Evolutionary conservation across 1,140 invertebrate species (phyloP).

Genomic region (Metaphire vulgaris): DNA sequence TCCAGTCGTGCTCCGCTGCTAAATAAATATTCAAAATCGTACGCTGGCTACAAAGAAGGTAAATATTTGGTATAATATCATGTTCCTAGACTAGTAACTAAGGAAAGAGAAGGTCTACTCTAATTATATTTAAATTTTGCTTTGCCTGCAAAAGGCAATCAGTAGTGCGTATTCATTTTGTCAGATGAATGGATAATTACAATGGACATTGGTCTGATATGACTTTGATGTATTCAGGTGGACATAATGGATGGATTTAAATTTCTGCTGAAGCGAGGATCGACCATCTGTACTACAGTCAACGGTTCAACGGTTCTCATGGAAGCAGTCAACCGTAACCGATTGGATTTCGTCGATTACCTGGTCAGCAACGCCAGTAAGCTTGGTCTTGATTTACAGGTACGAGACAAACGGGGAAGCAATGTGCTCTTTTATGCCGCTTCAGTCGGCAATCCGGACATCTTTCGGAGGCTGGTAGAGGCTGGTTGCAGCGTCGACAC

Average conservation of each 20-base stretch:
- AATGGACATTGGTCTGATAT: too few relatives aligned
- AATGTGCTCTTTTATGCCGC: conserved; percentile 31
- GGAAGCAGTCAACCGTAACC: conserved; percentile 22
- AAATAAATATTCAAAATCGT: too few relatives aligned
- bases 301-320: conserved; percentile 21
- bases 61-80: too few relatives aligned
- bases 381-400: conserved; percentile 1
- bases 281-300: not conserved
- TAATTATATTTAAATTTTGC: too few relatives aligned
- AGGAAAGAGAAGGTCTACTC: too few relatives aligned
- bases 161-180: too few relatives aligned
- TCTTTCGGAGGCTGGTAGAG: conserved; percentile 14
- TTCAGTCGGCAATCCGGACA: conserved; percentile 12
- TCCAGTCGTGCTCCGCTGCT: too few relatives aligned
- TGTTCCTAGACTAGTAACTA: too few relatives aligned
- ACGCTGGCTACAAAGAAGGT: too few relatives aligned
- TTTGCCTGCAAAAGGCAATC: too few relatives aligned
- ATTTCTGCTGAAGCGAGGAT: conserved; percentile 16
- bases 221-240: too few relatives aligned
- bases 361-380: conserved; percentile 9
- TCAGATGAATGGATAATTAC: too few relatives aligned
- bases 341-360: conserved; percentile 23
- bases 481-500: conserved; percentile 15
- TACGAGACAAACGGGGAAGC: conserved; percentile 25
- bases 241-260: conserved; percentile 13